These are phyloP conservation scores for Mandrillus leucophaeus DNA, from an alignment of 2,113 vertebrate genomes.

Conservation along the genomic window DNA sequence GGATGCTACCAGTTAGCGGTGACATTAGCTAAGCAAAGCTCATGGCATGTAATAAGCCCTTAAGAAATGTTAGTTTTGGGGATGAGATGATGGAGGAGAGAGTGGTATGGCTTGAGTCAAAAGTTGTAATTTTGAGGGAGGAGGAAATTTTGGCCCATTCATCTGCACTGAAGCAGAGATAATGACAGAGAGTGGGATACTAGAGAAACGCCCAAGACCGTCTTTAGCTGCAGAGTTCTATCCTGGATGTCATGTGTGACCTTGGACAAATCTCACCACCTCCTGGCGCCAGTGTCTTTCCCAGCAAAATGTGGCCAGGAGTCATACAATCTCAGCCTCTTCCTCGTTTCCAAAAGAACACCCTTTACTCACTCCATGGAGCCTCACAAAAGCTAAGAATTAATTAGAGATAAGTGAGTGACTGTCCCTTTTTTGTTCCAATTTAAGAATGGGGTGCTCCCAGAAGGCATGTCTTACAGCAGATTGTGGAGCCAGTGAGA, in stretches of 20 bases:
- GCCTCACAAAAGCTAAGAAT: neutral
- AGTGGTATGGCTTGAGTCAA: neutral
- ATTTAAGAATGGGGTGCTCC: neutral
- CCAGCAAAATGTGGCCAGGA: neutral
- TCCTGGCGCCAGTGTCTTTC: neutral
- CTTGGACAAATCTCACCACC: neutral
- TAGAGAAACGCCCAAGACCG: neutral
- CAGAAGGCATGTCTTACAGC: neutral
- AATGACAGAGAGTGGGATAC: constrained; percentile 43
- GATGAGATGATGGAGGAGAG: neutral
- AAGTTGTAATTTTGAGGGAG: constrained; percentile 39
- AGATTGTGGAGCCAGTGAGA: neutral
- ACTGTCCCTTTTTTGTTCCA: neutral
- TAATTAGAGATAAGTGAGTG: neutral
- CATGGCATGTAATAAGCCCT: neutral
- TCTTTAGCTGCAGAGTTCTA: neutral
- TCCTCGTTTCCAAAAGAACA: neutral
- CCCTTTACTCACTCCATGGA: neutral
- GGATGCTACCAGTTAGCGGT: neutral
- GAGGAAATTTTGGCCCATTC: neutral
- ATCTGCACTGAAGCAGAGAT: neutral
- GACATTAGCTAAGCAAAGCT: neutral
- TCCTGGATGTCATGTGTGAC: neutral
- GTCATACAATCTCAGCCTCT: neutral
- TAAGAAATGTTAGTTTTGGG: neutral